Evolutionary conservation across 2,797 vertebrate species (phyloP).

Genomic region (Acridotheres tristis): DNA sequence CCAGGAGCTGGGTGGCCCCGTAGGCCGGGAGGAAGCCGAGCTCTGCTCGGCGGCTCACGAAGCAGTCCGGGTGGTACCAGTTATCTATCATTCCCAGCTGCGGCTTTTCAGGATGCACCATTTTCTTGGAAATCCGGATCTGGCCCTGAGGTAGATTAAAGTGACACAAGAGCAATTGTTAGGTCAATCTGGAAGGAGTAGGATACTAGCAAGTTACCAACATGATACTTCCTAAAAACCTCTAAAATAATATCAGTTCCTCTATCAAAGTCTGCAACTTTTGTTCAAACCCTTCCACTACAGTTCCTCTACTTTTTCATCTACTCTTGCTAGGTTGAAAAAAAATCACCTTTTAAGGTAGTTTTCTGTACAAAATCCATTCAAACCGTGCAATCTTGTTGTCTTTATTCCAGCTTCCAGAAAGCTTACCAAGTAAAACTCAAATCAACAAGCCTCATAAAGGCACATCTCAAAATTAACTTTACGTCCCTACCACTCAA

Average conservation of each 20-base stretch:
- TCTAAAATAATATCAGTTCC: not conserved
- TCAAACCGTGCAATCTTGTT: not conserved
- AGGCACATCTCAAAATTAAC: not conserved
- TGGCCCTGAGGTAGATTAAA: slow-evolving; percentile 82
- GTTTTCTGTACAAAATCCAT: not conserved
- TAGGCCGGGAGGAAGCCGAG: slow-evolving; percentile 87
- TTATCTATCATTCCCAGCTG: slow-evolving; percentile 97
- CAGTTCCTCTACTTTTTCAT: not conserved
- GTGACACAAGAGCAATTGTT: not conserved
- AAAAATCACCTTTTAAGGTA: not conserved
- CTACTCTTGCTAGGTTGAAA: not conserved
- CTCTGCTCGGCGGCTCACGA: slow-evolving; percentile 86
- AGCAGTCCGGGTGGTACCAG: slow-evolving; percentile 96
- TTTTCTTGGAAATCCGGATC: slow-evolving; percentile 94
- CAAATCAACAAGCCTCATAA: not conserved
- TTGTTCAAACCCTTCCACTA: not conserved
- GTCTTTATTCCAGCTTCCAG: not conserved
- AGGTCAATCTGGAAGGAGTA: not conserved
- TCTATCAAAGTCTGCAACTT: not conserved
- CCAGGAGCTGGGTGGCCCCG: slow-evolving; percentile 86
- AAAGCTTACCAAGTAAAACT: not conserved
- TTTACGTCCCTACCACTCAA: not conserved
- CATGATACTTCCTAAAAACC: not conserved
- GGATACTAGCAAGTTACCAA: not conserved
- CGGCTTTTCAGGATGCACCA: slow-evolving; percentile 91